These are phyloP conservation scores for Zaprionus davidi DNA, from an alignment of 1,140 invertebrate species.

Conservation along the genomic window DNA sequence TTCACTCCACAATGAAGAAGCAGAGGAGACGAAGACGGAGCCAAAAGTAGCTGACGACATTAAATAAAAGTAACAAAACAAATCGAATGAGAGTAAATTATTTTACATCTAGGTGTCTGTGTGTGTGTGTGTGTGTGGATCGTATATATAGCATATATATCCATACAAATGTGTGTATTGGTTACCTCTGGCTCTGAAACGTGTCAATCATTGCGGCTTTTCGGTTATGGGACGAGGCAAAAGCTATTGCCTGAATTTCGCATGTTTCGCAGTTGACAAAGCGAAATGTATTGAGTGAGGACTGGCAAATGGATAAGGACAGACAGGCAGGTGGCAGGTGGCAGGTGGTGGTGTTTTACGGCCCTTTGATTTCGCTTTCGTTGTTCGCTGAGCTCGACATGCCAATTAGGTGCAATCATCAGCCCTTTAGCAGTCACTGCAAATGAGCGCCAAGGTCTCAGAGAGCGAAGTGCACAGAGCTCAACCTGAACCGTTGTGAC, in stretches of 20 bases:
- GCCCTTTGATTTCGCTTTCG: constrained; percentile 19
- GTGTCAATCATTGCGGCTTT: constrained; percentile 66
- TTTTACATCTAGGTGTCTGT: constrained; percentile 28
- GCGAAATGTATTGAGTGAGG: constrained; percentile 8
- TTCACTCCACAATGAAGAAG: constrained; percentile 3
- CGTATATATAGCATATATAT: background rate
- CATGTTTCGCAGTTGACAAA: constrained; percentile 25
- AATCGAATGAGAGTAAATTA: constrained; percentile 58
- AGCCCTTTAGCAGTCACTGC: constrained; percentile 22
- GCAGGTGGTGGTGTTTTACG: background rate
- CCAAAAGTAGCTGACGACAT: constrained; percentile 30
- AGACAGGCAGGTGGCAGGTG: background rate
- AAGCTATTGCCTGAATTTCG: constrained; percentile 20
- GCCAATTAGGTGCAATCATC: constrained; percentile 36
- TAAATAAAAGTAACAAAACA: constrained; percentile 41
- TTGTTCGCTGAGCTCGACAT: constrained; percentile 11
- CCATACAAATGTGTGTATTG: constrained; percentile 5
- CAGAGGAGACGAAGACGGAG: constrained; percentile 14
- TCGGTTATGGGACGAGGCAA: constrained; percentile 19
- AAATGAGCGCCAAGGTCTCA: background rate
- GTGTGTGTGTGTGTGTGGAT: background rate
- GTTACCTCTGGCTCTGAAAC: constrained; percentile 14
- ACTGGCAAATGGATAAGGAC: constrained; percentile 17
- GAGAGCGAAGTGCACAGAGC: background rate
- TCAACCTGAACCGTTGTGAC: background rate